These are phyloP conservation scores for Delphinus delphis DNA, from an alignment of 2,113 vertebrate species.

Conservation along the genomic window DNA sequence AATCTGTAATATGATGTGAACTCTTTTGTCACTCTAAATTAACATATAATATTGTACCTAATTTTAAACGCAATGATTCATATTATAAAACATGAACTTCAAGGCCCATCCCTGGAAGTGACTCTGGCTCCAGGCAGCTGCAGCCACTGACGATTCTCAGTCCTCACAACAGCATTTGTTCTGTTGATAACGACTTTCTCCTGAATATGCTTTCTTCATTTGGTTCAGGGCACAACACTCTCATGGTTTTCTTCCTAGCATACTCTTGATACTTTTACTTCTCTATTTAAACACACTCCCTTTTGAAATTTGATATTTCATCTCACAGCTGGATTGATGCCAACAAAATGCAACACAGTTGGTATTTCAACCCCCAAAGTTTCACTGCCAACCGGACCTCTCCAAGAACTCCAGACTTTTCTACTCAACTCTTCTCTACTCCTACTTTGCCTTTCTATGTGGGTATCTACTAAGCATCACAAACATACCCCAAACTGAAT, in stretches of 20 bases:
- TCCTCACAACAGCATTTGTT: neutral
- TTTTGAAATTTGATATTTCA: neutral
- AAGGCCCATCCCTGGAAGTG: neutral
- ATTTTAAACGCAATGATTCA: neutral
- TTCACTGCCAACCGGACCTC: neutral
- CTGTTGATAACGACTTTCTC: neutral
- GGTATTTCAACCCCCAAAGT: neutral
- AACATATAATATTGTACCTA: neutral
- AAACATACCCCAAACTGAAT: neutral
- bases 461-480: neutral
- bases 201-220: neutral
- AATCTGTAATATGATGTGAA: neutral
- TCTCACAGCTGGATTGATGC: neutral
- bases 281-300: neutral
- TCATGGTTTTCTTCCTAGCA: neutral
- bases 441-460: neutral
- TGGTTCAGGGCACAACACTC: neutral
- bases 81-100: neutral
- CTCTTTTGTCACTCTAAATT: neutral
- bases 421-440: neutral
- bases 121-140: neutral
- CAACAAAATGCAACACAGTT: neutral
- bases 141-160: fast-evolving
- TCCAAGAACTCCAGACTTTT: neutral
- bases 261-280: neutral